Evolutionary conservation across 2,888 invertebrate species (phyloP), one percentile per base, ranked within the genome.

Genomic region (Pseudococcus viburni): DNA sequence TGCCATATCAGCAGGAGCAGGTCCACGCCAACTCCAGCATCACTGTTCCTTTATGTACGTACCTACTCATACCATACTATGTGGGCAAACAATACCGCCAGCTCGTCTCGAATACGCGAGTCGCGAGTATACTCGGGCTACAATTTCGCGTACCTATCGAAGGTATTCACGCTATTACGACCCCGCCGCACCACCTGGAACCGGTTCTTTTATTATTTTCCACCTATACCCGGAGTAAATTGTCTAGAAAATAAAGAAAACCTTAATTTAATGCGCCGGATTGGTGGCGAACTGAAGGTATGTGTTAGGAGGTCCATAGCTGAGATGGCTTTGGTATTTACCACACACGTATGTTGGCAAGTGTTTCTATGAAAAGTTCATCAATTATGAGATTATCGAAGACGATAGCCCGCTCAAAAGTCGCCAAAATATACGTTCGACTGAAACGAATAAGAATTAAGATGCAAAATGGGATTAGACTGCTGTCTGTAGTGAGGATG

Each of bases 81-180:
- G 55, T 55, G 55, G n/a, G 55, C 55, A 55, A 55, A 55, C 55
- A 55, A 55, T 55, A 55, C 55, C n/a, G 55, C 55, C 55, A n/a
- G 17, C 15, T 55, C 55, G n/a, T 55, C 55, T 55, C 55, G n/a
- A n/a, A 42, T 42, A 42, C 0, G 9, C 42, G 42, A 42, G 9
- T 42, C 26, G 9, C 42, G 42, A 42, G 42, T 42, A n/a, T 15
- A n/a, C 55, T 55, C n/a, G 55, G n/a, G 6, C n/a, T n/a, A 55
- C 6, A 55, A 55, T 55, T 51, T 55, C 55, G 55, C 55, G 55
- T 55, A 55, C 55, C 55, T n/a, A 55, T 55, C 55, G 55, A 55
- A 55, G 6, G n/a, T 55, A 55, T 55, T 55, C 55, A 55, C 55
- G 55, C n/a, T 55, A 55, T 55, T n/a, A 55, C n/a, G 55, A 55